Conservation (phyloP, 2,888 invertebrate species). For the Acrocyrtus sp. region DNA sequence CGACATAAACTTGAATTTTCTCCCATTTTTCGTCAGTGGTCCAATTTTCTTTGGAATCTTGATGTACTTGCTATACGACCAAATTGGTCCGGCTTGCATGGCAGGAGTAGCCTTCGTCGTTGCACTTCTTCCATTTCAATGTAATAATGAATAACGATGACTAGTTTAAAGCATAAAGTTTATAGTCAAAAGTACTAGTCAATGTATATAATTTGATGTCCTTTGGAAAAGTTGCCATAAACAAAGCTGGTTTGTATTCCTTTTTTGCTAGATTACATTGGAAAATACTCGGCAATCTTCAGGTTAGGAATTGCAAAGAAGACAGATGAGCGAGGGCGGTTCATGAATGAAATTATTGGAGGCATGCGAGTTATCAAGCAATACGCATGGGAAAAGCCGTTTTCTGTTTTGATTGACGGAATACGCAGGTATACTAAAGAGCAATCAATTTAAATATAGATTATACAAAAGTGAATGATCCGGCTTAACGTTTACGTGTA, state of each 20-base stretch:
- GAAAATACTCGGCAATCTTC: constrained; percentile 68
- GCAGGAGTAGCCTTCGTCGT: constrained; percentile 42
- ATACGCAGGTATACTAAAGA: constrained; percentile 17
- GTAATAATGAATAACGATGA: constrained; percentile 5
- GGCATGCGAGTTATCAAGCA: constrained; percentile 74
- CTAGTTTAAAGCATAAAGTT: too few species aligned
- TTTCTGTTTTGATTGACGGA: constrained; percentile 67
- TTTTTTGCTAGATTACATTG: constrained; percentile 64
- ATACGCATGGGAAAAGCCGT: constrained; percentile 74
- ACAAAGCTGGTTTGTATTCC: too few species aligned
- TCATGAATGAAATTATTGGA: constrained; percentile 72
- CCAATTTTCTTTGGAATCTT: constrained; percentile 35
- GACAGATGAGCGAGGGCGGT: constrained; percentile 68
- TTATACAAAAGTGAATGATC: too few species aligned
- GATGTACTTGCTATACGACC: constrained; percentile 33
- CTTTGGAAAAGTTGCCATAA: too few species aligned
- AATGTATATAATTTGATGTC: too few species aligned
- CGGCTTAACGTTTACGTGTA: too few species aligned
- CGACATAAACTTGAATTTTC: constrained; percentile 36
- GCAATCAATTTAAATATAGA: not conserved
- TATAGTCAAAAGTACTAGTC: too few species aligned
- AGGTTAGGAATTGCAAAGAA: constrained; percentile 72
- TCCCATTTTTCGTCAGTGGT: constrained; percentile 40
- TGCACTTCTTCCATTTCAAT: constrained; percentile 40
- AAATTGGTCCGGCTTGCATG: constrained; percentile 28